phyloP scores from a whole-genome alignment of 2,113 vertebrate genomes.

The Sinocyclocheilus rhinocerous region DNA sequence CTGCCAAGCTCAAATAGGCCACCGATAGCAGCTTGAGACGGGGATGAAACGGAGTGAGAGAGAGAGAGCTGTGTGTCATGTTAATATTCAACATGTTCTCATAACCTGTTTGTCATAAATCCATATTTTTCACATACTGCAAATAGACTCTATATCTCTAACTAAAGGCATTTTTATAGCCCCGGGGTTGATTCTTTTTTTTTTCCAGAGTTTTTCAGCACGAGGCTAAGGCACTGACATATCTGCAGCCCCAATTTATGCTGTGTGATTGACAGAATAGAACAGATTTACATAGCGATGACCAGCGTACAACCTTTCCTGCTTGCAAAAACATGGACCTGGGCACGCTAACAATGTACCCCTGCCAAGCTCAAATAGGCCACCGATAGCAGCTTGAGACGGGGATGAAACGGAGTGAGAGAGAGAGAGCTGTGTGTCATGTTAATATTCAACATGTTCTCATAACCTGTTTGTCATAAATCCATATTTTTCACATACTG shows the following conservation, averaged over 20 bases:
- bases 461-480: constrained; percentile 51
- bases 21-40: background rate
- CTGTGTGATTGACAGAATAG: constrained; percentile 70
- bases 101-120: constrained; percentile 51
- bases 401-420: background rate
- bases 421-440: constrained; percentile 48
- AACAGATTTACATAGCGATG: constrained; percentile 74
- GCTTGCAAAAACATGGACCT: constrained; percentile 47
- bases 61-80: constrained; percentile 48
- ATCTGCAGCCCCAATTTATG: constrained; percentile 65
- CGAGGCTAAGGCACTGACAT: background rate
- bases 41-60: background rate
- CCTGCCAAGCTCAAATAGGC: constrained; percentile 43
- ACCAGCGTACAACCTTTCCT: constrained; percentile 64
- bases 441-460: constrained; percentile 62
- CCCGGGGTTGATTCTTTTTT: no score
- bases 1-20: constrained; percentile 42
- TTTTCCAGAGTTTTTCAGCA: background rate
- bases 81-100: constrained; percentile 62
- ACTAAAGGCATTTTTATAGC: no score
- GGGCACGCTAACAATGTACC: constrained; percentile 35
- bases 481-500: background rate
- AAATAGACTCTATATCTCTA: background rate
- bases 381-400: background rate
- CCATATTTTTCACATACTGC: background rate